These are phyloP conservation scores for Rhabdornis inornatus DNA, from an alignment of 2,113 vertebrate species.

Conservation along the genomic window DNA sequence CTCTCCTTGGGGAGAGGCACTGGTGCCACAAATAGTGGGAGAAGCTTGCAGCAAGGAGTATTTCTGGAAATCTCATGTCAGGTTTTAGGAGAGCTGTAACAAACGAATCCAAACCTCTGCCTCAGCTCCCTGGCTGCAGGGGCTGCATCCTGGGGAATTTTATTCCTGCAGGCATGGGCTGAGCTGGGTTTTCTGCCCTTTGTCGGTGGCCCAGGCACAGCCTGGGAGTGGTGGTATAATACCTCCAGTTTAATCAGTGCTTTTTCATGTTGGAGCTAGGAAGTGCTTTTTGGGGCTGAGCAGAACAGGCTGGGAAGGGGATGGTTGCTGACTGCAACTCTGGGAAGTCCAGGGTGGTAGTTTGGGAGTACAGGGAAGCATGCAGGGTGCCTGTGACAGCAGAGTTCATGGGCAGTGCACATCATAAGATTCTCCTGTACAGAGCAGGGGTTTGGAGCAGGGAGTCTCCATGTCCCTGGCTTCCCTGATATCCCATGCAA, in stretches of 20 bases:
- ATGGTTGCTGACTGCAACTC: not conserved
- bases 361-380: not conserved
- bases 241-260: not conserved
- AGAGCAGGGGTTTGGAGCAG: not conserved
- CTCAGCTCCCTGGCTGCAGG: not conserved
- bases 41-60: not conserved
- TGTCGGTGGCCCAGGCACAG: not conserved
- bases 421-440: rapidly evolving
- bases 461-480: not conserved
- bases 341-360: not conserved
- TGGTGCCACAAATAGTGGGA: not conserved
- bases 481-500: not conserved
- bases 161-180: not conserved
- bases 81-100: not conserved
- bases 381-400: not conserved
- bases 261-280: not conserved
- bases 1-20: not conserved
- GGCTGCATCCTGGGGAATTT: not conserved
- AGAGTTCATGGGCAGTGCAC: not conserved
- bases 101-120: not conserved
- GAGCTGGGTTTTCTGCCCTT: not conserved
- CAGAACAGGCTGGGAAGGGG: not conserved
- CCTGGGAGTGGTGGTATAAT: not conserved
- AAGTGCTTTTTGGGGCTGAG: not conserved
- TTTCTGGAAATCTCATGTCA: not conserved